Base-by-base conservation (phyloP, 2,888 invertebrate genomes). In the Hirtodrosophila trivittata region DNA sequence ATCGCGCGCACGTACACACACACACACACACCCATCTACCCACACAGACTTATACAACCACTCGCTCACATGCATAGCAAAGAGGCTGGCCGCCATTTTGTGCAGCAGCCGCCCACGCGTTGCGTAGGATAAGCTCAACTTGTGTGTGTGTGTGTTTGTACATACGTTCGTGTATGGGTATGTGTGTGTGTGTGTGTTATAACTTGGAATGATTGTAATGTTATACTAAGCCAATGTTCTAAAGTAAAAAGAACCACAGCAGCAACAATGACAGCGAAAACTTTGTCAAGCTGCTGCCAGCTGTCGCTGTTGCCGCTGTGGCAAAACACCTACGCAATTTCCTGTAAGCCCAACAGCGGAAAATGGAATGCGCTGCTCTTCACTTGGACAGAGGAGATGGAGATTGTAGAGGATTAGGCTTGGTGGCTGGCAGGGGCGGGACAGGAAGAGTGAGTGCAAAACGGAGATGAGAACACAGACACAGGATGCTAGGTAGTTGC, bases 241-340 rank as follows among this genome's bases (percentile, higher is more conserved):
- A 41, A 25, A 75, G 33, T 73, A 57, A 43, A 77, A 58, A 60
- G 26, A 64, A 65, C 55, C 56, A 56, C 50, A 65, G 50, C 51
- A 41, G 42, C 67, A 56, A 13, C 38, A 56, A 66, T 60, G 74
- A 42, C 18, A 63, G 37, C 21, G 10, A 45, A 76, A 80, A 66
- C 72, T 78, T 72, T 38, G 52, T 67, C 33, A 35, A 62, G 57
- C 62, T 54, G 47, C 56, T 69, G 57, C 51, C 38, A 46, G 62
- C 59, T 65, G 62, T 60, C 47, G 59, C 56, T 46, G 25, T 35
- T 67, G 66, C 32, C 47, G 25, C 33, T 64, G 66, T 50, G 72
- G 64, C 56, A 85, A 67, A 86, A 81, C 81, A 81, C 81, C 81
- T 81, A 81, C 81, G 85, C 81, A 84, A 86, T 81, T 77, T 86